These are phyloP conservation scores for Ficedula albicollis DNA, from an alignment of 2,797 vertebrate genomes.

Conservation along the genomic window DNA sequence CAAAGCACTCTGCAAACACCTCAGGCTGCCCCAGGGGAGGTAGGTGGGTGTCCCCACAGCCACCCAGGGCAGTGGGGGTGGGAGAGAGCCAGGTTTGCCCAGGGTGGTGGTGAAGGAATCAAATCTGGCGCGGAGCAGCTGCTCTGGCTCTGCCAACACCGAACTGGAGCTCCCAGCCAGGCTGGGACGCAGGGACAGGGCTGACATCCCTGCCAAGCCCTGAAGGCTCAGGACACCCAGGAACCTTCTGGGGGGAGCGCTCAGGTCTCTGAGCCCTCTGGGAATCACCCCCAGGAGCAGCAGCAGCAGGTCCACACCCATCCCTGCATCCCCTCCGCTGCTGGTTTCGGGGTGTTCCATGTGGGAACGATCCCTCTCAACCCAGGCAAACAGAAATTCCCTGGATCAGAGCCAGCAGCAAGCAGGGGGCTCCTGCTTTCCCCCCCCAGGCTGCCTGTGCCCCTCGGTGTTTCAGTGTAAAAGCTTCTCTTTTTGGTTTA, in stretches of 20 bases:
- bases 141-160: accelerated
- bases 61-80: not conserved
- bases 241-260: not conserved
- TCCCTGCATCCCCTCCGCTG: not conserved
- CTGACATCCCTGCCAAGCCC: not conserved
- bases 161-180: not conserved
- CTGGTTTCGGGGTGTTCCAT: accelerated
- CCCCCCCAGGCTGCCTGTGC: not conserved
- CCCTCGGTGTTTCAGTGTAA: not conserved
- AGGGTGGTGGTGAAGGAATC: accelerated
- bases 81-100: not conserved
- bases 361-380: accelerated
- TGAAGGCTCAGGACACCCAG: not conserved
- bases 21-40: slow-evolving; percentile 20
- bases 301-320: not conserved
- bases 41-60: not conserved
- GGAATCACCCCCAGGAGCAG: not conserved
- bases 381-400: not conserved
- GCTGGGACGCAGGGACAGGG: accelerated
- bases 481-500: slow-evolving; percentile 72
- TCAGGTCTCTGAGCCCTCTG: not conserved
- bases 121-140: accelerated
- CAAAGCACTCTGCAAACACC: slow-evolving; percentile 26
- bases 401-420: not conserved
- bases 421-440: not conserved